Base-by-base conservation (phyloP, 35 echinoderm and acorn worm species). In the Heliocidaris erythrogramma region DNA sequence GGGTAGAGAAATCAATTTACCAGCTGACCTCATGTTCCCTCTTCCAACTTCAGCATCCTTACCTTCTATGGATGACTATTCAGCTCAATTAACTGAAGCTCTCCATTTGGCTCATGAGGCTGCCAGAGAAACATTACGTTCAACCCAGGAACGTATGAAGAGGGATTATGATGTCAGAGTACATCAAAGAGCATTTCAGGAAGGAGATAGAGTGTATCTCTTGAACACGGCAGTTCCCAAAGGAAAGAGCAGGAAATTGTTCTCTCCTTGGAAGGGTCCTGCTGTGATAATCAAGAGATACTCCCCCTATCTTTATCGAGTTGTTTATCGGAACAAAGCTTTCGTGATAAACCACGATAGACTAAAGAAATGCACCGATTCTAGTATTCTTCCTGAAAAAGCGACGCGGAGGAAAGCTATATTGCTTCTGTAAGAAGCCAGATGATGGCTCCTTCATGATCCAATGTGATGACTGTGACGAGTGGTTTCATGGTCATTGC, bases 401-500 rank as follows among this genome's bases (percentile, higher is more conserved):
- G 86, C 9, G 24, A 32, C 7, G 9, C 10, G 32, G n/a, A 14
- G 12, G 27, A 11, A 88, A 27, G 88, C 14, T 88, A 24, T 95
- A 95, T 60, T 95, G 96, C 31, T 21, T 96, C 42, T 96, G 95
- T 90, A 86, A 86, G 5, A 90, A 90, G 31, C 95, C 85, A 1
- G 92, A 89, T 35, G 85, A 96, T 24, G 85, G 93, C 4, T 30
- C 27, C 5, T 60, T 96, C 30, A 96, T 94, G 95, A 96, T 96
- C 9, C 92, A 96, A 48, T 96, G 95, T 29, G 95, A 96, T 69
- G 32, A 24, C 60, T 96, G 95, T 42, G 92, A 94, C 50, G 95
- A 96, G 5, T 96, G 95, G 93, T 96, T 88, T 71, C 95, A 96
- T 94, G 93, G 95, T 52, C 31, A 9, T 27, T 96, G 95, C 49